Percentiles rank a stretch among this genome's conserved stretches.
phyloP scores from a whole-genome alignment of 1,140 invertebrate species.

The Papilio polyxenes region DNA sequence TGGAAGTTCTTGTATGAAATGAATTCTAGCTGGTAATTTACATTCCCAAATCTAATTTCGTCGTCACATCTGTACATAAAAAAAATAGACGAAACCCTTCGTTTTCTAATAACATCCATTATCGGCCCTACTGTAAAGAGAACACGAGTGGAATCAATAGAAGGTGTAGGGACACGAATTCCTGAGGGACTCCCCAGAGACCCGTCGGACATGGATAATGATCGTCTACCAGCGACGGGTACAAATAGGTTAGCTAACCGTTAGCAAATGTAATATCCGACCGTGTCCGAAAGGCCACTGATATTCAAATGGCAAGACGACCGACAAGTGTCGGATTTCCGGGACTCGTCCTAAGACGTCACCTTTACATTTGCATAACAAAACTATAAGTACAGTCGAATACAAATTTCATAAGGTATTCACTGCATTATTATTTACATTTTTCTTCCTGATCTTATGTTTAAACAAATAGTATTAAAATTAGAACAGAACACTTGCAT shows the following conservation, averaged over 20 bases:
- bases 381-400: neutral
- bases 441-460: too few relatives aligned
- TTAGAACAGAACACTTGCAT: too few relatives aligned
- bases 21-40: constrained; percentile 45
- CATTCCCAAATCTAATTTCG: constrained; percentile 52
- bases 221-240: constrained; percentile 69
- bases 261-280: constrained; percentile 79
- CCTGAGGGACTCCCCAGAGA: constrained; percentile 66
- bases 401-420: neutral
- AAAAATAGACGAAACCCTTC: constrained; percentile 55
- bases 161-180: constrained; percentile 61
- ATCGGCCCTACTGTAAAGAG: constrained; percentile 63
- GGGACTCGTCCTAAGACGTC: constrained; percentile 20
- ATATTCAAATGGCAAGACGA: constrained; percentile 62
- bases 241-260: constrained; percentile 79
- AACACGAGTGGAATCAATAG: constrained; percentile 68
- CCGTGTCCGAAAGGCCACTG: constrained; percentile 54
- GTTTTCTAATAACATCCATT: constrained; percentile 60
- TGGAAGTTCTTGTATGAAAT: constrained; percentile 47
- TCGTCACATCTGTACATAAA: constrained; percentile 48
- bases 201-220: constrained; percentile 71
- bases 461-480: neutral
- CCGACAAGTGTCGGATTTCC: constrained; percentile 41
- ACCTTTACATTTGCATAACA: neutral
- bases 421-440: neutral